Evolutionary conservation across 2,113 vertebrate genomes (phyloP).

Genomic region (Columbina picui): DNA sequence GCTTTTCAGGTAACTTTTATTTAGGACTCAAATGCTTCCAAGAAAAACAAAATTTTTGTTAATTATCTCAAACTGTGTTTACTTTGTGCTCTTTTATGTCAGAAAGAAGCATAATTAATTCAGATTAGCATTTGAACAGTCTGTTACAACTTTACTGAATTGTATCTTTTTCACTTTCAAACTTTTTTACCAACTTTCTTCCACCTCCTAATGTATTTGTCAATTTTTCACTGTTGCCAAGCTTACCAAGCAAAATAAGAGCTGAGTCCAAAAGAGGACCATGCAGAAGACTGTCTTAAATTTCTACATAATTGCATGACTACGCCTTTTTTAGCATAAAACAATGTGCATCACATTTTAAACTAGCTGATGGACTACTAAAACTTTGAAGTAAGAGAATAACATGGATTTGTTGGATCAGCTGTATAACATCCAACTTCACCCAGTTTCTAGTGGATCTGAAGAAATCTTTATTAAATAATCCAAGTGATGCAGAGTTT

Average conservation of each 20-base stretch:
- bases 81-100: neutral
- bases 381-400: neutral
- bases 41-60: neutral
- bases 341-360: neutral
- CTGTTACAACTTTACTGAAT: neutral
- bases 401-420: neutral
- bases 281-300: neutral
- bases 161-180: neutral
- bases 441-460: neutral
- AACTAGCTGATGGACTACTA: neutral
- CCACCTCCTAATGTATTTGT: neutral
- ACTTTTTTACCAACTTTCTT: neutral
- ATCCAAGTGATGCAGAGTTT: neutral
- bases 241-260: neutral
- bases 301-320: neutral
- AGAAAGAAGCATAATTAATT: neutral
- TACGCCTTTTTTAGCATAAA: neutral
- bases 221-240: neutral
- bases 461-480: neutral
- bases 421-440: neutral
- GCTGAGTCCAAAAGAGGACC: neutral
- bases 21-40: neutral
- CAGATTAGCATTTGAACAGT: neutral
- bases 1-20: neutral
- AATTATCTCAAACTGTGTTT: neutral